A percentile compares a stretch with the other conserved stretches of the same genome.
Conservation (phyloP, 2,888 invertebrate species). For the Tachina fera region DNA sequence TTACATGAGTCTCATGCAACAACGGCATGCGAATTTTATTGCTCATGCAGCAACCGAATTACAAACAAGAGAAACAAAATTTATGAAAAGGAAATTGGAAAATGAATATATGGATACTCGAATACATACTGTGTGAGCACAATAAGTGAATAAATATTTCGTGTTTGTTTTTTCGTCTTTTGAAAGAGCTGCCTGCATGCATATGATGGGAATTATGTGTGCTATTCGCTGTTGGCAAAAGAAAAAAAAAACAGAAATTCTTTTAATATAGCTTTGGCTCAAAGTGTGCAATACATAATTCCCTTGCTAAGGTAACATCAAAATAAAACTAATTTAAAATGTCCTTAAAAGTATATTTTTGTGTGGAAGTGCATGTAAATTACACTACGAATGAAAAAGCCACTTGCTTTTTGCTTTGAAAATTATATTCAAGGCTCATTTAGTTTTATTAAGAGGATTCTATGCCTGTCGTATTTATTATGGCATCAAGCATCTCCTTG, state of each 20-base stretch:
- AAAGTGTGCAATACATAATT: conserved; percentile 1
- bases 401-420: conserved; percentile 37
- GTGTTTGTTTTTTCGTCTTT: neutral
- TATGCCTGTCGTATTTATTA: conserved; percentile 27
- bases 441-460: conserved; percentile 50
- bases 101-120: conserved; percentile 1
- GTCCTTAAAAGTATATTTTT: conserved; percentile 10
- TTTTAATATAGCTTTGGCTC: conserved; percentile 28
- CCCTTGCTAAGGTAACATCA: neutral
- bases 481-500: conserved; percentile 52
- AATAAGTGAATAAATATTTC: conserved; percentile 40
- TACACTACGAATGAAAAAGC: conserved; percentile 18
- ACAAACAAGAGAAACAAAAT: conserved; percentile 2
- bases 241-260: neutral
- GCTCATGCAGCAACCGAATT: conserved; percentile 8
- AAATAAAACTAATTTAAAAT: conserved; percentile 33
- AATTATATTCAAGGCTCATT: conserved; percentile 60
- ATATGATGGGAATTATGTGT: conserved; percentile 38
- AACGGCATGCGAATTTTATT: neutral
- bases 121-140: conserved; percentile 13
- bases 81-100: conserved; percentile 40
- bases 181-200: conserved; percentile 21
- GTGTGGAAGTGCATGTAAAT: neutral
- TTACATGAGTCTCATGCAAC: conserved; percentile 36
- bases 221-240: conserved; percentile 8